phyloP scores from a whole-genome alignment of 2,888 invertebrate genomes.

The Capitulum mitella region DNA sequence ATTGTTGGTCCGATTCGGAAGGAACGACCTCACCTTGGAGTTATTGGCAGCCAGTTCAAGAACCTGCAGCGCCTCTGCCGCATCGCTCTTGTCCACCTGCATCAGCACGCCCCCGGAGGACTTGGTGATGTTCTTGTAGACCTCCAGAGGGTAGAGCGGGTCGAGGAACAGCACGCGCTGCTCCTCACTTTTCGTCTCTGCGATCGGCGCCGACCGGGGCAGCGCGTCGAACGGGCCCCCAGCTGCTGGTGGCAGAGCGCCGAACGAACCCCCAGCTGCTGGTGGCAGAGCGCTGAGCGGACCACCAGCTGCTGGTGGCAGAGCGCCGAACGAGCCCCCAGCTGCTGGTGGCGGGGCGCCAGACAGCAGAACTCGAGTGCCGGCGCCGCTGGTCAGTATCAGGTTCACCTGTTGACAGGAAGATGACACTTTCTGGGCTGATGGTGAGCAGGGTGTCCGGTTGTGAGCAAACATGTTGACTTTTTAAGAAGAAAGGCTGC shows the following conservation, averaged over 20 bases:
- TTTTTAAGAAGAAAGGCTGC: too few species aligned
- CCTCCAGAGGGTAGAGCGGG: background rate
- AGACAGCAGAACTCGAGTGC: too few species aligned
- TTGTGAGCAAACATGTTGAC: too few species aligned
- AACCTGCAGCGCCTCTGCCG: background rate
- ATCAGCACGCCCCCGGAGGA: background rate
- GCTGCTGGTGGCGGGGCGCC: background rate
- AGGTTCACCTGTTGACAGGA: background rate
- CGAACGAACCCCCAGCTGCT: background rate
- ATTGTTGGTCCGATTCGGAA: too few species aligned
- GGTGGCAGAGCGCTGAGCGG: background rate
- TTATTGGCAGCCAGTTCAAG: constrained; percentile 5
- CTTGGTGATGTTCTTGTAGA: background rate
- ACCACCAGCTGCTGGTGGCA: background rate
- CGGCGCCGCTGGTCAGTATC: background rate
- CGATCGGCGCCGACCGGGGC: background rate
- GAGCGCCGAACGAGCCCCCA: background rate
- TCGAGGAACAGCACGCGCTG: background rate
- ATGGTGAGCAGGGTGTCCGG: too few species aligned
- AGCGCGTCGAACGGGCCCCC: background rate
- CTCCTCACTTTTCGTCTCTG: background rate
- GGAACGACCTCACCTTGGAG: constrained; percentile 9
- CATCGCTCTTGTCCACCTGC: background rate
- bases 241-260: too few species aligned
- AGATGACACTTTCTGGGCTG: too few species aligned